Evolutionary conservation across 2,888 invertebrate genomes (phyloP).

Genomic region (Leucoma salicis): DNA sequence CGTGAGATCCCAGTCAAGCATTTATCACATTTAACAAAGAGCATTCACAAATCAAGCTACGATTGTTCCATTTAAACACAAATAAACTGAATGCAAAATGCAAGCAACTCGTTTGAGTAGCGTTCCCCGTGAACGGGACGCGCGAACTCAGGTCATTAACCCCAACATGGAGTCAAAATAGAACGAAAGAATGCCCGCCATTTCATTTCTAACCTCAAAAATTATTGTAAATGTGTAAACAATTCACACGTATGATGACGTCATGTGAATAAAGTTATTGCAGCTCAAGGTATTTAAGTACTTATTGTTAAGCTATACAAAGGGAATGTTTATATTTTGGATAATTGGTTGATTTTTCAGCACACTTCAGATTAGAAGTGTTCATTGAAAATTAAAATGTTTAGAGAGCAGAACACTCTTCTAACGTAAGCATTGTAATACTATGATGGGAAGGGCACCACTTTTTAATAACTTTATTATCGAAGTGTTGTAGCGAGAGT

Average conservation of each 20-base stretch:
- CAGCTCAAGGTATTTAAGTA: conserved; percentile 4
- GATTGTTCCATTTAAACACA: conserved; percentile 26
- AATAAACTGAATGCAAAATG: conserved; percentile 47
- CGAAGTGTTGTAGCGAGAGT: no score
- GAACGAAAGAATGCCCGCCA: conserved; percentile 77
- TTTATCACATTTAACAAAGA: conserved; percentile 14
- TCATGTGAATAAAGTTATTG: conserved; percentile 10
- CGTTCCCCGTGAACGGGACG: conserved; percentile 49
- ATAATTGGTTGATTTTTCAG: neutral
- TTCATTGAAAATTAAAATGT: no score
- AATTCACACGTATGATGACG: conserved; percentile 24
- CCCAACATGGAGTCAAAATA: conserved; percentile 78
- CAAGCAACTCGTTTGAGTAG: conserved; percentile 43
- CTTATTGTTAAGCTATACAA: conserved; percentile 5
- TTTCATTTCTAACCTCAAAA: conserved; percentile 75
- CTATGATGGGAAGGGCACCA: no score
- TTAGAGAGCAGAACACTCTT: no score
- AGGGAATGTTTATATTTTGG: conserved; percentile 1
- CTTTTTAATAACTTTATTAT: no score
- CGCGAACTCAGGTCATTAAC: conserved; percentile 65
- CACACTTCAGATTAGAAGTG: neutral
- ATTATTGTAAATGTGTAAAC: conserved; percentile 56
- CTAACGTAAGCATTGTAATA: no score
- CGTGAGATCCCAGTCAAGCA: no score
- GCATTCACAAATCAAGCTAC: conserved; percentile 31